phyloP scores from a whole-genome alignment of 2,113 vertebrate genomes.

The Pheucticus melanocephalus region DNA sequence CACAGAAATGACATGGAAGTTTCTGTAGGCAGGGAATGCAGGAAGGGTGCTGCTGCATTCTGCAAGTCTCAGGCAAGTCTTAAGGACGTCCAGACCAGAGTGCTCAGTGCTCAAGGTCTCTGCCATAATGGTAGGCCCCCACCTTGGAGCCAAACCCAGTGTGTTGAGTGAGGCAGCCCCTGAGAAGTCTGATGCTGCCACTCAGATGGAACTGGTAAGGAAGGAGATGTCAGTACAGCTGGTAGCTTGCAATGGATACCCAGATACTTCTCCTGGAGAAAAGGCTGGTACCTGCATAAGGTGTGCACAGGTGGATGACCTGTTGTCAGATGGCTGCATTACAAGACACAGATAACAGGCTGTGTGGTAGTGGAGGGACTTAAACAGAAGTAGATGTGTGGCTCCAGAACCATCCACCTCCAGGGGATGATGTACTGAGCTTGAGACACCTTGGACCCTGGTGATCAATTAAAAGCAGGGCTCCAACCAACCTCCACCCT shows the following conservation, averaged over 20 bases:
- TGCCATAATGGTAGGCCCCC: neutral
- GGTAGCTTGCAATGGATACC: neutral
- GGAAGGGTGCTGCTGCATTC: neutral
- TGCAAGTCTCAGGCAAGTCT: neutral
- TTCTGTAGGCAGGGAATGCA: accelerated
- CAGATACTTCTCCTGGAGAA: neutral
- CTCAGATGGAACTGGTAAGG: neutral
- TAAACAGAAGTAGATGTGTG: neutral
- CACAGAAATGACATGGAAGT: neutral
- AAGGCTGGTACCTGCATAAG: neutral
- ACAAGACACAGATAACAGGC: neutral
- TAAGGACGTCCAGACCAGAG: neutral
- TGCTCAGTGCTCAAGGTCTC: neutral
- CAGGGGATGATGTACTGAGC: neutral
- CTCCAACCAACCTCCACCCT: neutral
- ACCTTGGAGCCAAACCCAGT: neutral
- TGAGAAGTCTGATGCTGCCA: neutral
- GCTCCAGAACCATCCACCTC: neutral
- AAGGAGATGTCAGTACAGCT: neutral
- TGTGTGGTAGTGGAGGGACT: neutral
- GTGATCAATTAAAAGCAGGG: neutral
- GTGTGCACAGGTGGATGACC: neutral
- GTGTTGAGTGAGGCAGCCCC: neutral
- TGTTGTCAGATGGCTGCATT: neutral
- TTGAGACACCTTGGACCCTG: neutral